These are phyloP conservation scores for Mormyrus hasselquistii DNA, from an alignment of 2,797 vertebrate genomes.

Conservation along the genomic window DNA sequence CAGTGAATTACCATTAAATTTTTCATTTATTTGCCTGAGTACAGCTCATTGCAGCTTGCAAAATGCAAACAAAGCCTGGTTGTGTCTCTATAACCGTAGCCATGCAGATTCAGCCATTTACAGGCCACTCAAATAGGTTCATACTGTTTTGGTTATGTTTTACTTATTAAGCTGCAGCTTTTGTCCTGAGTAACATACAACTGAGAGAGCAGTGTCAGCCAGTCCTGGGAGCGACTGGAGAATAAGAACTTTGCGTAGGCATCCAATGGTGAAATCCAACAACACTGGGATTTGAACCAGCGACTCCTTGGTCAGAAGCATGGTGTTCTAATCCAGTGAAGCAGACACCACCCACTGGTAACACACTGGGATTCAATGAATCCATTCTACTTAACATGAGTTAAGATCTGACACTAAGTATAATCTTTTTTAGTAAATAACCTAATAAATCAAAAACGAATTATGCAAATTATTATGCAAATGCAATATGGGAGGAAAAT, in stretches of 20 bases:
- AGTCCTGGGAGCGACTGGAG: background rate
- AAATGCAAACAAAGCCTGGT: background rate
- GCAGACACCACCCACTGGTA: background rate
- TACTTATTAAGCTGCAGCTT: background rate
- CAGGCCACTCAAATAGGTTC: background rate
- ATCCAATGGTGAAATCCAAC: background rate
- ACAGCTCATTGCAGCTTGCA: background rate
- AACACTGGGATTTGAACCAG: background rate
- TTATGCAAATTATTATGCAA: background rate
- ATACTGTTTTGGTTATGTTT: background rate
- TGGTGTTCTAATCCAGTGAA: background rate
- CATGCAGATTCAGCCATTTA: background rate
- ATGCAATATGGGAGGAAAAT: background rate
- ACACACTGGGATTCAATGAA: background rate
- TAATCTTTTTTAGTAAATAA: slow-evolving; percentile 1
- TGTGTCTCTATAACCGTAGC: background rate
- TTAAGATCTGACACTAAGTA: background rate
- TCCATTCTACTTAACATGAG: background rate
- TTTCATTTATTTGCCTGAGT: background rate
- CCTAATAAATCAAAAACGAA: slow-evolving; percentile 1
- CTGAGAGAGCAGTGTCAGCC: background rate
- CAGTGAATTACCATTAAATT: background rate
- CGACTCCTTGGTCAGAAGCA: background rate
- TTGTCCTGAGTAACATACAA: background rate
- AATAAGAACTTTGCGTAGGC: background rate